These are phyloP conservation scores for Synanceia verrucosa DNA, from an alignment of 2,797 vertebrate genomes.

Conservation along the genomic window DNA sequence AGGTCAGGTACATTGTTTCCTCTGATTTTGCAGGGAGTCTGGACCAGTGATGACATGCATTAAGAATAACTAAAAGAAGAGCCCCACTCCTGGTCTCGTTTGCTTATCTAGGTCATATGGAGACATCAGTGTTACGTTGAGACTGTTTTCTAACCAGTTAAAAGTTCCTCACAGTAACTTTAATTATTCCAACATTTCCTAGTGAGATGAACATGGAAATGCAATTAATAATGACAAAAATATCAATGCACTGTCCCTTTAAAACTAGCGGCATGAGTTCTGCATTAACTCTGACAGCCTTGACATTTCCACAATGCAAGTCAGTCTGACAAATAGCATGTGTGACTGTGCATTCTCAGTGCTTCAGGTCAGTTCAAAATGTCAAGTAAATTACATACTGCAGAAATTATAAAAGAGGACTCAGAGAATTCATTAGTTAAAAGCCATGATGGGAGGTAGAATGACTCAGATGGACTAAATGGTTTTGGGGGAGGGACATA, in stretches of 20 bases:
- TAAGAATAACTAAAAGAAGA: too few species aligned
- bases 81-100: not conserved
- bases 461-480: conserved; percentile 11
- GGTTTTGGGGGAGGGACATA: not conserved
- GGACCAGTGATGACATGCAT: too few species aligned
- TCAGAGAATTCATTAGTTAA: conserved; percentile 37
- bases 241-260: conserved; percentile 16
- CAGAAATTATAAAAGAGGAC: conserved; percentile 25
- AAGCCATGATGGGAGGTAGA: conserved; percentile 18
- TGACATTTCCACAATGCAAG: conserved; percentile 24
- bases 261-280: conserved; percentile 31
- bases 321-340: conserved; percentile 13
- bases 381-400: conserved; percentile 42
- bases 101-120: not conserved
- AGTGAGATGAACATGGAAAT: conserved; percentile 31
- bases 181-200: conserved; percentile 25
- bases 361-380: conserved; percentile 39
- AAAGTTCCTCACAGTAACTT: not conserved
- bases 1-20: not conserved
- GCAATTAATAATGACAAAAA: conserved; percentile 39
- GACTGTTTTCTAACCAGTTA: not conserved
- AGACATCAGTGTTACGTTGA: not conserved
- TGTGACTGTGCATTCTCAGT: conserved; percentile 11
- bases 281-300: conserved; percentile 23
- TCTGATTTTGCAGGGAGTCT: too few species aligned